phyloP scores from a whole-genome alignment of 2,113 vertebrate species.

The Labeo catla region DNA sequence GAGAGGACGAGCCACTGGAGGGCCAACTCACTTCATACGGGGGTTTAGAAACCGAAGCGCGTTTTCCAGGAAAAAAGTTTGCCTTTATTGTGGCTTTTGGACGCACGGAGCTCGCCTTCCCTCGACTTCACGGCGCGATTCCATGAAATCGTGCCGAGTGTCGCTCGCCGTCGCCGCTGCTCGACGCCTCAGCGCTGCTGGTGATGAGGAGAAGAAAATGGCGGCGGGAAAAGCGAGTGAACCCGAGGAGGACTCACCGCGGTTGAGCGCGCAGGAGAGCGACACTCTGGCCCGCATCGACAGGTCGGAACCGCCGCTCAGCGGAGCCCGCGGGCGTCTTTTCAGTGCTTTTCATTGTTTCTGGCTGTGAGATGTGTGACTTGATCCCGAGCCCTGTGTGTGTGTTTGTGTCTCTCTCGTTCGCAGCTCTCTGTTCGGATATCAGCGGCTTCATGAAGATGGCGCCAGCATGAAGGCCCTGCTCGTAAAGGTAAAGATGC shows the following conservation, averaged over 20 bases:
- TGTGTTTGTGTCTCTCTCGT: conserved; percentile 72
- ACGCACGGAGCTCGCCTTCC: conserved; percentile 58
- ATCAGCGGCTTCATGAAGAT: conserved; percentile 97
- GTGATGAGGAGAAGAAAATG: conserved; percentile 99
- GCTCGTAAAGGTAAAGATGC: conserved; percentile 87
- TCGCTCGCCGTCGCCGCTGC: conserved; percentile 82
- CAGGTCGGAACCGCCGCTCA: conserved; percentile 77
- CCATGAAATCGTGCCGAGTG: conserved; percentile 97
- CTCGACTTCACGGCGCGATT: conserved; percentile 75
- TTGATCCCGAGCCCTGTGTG: conserved; percentile 75
- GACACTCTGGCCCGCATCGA: conserved; percentile 84
- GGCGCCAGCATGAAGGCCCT: conserved; percentile 98
- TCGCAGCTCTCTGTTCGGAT: conserved; percentile 92
- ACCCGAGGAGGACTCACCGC: conserved; percentile 94
- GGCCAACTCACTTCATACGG: conserved; percentile 46
- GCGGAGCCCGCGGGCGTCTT: background rate
- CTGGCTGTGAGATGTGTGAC: conserved; percentile 36
- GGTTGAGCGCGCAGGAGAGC: conserved; percentile 89
- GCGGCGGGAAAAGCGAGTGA: conserved; percentile 96
- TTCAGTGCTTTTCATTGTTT: background rate
- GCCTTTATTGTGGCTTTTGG: conserved; percentile 11
- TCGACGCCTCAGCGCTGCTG: conserved; percentile 83
- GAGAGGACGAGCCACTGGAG: conserved; percentile 47
- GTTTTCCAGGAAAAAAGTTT: conserved; percentile 50
- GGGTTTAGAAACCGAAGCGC: conserved; percentile 39